Evolutionary conservation across 2,888 invertebrate species (phyloP), one percentile per base, ranked within the genome.

Genomic region (Erebia epiphron): DNA sequence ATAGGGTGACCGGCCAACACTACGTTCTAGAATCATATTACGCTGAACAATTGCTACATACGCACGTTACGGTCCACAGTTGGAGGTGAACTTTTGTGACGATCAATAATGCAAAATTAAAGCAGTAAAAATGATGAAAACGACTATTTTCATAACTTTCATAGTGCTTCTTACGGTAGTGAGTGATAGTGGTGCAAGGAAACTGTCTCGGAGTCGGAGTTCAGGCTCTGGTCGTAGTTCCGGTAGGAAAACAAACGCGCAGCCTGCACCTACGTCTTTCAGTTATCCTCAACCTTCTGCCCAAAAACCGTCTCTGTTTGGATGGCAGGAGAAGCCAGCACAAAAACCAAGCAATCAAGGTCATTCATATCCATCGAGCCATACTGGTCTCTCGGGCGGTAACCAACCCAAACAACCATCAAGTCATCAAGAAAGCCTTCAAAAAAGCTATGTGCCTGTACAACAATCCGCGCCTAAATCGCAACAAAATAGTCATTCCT

Each of bases 321-420:
- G 88, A 74, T 93, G 93, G 92, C 92, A 92, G 80, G 88, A 90
- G 81, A 85, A 84, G 79, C 76, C 90, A 46, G 83, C 82, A 16
- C 86, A 83, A 73, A 85, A 85, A 46, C 82, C 83, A 50, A 79
- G 75, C 69, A 82, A 81, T 66, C 83, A 84, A 75, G 81, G 82
- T 58, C 91, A 90, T 77, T 88, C 89, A 10, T 91, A 92, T 79
- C 91, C 91, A 56, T 86, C 54, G 54, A 54, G 54, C 54, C 54
- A 54, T 54, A 86, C 82, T 50, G 89, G 90, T 62, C 79, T 90
- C 35, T 91, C 92, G 21, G 92, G 92, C 18, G 83, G 80, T 52
- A 71, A 79, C 9, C 80, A 82, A 75, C 80, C 85, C 13, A 88
- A 87, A 76, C 83, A 84, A 76, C 80, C 86, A 41, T 70, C 83